phyloP scores from a whole-genome alignment of 2,888 invertebrate species.

The Nudaria mundana region DNA sequence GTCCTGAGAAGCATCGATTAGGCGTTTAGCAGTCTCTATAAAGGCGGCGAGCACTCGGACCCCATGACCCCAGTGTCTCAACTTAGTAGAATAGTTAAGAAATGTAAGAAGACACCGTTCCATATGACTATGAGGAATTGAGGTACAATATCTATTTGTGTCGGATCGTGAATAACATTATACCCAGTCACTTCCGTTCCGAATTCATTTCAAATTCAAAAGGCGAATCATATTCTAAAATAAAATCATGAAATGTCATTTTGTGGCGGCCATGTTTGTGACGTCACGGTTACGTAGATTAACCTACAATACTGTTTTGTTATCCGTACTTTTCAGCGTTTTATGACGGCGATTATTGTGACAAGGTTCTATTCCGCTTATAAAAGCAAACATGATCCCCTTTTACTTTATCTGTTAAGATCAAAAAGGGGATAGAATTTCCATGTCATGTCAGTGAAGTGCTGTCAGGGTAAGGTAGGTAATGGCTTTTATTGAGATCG shows the following conservation, averaged over 20 bases:
- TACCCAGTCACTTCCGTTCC: conserved; percentile 20
- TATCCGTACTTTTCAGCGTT: too few species aligned
- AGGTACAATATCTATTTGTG: conserved; percentile 31
- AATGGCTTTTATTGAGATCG: conserved; percentile 4
- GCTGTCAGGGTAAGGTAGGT: conserved; percentile 4
- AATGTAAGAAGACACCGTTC: conserved; percentile 9
- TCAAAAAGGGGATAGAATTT: conserved; percentile 10
- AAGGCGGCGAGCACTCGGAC: too few species aligned
- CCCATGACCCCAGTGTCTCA: too few species aligned
- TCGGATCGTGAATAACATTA: conserved; percentile 22
- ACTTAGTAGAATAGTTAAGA: too few species aligned
- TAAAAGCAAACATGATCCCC: background rate
- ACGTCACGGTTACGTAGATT: too few species aligned
- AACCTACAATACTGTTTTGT: too few species aligned
- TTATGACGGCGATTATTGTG: too few species aligned
- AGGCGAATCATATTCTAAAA: conserved; percentile 5
- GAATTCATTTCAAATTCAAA: conserved; percentile 3
- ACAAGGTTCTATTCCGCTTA: background rate
- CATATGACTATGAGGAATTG: too few species aligned
- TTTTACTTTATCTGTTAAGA: background rate
- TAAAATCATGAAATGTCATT: too few species aligned
- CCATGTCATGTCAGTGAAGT: background rate
- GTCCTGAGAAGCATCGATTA: too few species aligned
- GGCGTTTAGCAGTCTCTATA: too few species aligned
- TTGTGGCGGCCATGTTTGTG: too few species aligned